Evolutionary conservation across 2,113 vertebrate species (phyloP), one percentile per base, ranked within the genome.

Genomic region (Anarhynchus alexandrinus): DNA sequence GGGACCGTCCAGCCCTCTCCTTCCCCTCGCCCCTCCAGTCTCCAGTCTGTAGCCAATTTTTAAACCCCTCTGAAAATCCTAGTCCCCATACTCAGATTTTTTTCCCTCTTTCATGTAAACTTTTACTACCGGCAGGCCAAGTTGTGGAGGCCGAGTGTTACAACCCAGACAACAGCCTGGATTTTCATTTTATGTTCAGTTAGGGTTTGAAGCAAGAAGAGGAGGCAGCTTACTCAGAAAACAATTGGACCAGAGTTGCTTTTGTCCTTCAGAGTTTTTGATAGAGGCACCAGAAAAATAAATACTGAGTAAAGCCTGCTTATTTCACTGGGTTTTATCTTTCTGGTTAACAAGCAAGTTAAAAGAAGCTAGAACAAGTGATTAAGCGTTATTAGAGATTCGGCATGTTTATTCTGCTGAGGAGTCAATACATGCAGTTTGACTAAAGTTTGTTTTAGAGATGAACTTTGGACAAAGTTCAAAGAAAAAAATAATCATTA

Each of bases 401-500:
- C 1, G 0, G 81, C n/a, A 7, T 96, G 95, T 96, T 97, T 97
- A 73, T 94, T 94, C 94, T 95, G 47, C 73, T 57, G 86, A 51
- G 92, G 36, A 95, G 89, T 95, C 96, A 91, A 90, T 95, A 95
- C 2, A 7, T 3, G 23, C 74, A 85, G 80, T 96, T 95, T 74
- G 78, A 65, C 89, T 79, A 12, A 91, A 91, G 93, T 97, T 95
- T 97, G 90, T 74, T 93, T 94, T 91, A 88, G 90, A 80, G 87
- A 90, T 94, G 95, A 93, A 97, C 96, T 93, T 94, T 81, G 95
- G 87, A 91, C 94, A 71, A 91, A 91, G 91, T 91, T 95, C 93
- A 91, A 94, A 95, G 94, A 62, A 90, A 90, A 90, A 94, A 93
- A 93, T 38, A 82, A 95, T 94, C 74, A 43, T 93, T 91, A 87